Percentiles rank a stretch among this genome's conserved stretches.
Conservation (phyloP, 2,888 invertebrate species). For the Platycheirus rosarum region DNA sequence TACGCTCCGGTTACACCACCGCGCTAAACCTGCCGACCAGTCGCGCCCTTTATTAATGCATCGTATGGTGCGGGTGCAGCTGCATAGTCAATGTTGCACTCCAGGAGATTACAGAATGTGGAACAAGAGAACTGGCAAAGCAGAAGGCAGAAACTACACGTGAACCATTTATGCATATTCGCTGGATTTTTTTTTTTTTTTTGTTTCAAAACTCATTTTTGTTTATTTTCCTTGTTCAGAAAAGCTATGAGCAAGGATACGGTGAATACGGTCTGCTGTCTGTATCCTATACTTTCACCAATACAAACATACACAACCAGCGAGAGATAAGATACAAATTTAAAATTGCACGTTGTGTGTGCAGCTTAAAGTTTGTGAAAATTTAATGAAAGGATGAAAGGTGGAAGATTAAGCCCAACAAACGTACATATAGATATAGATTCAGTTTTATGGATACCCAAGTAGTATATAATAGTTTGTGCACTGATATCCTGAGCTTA, state of each 20-base stretch:
- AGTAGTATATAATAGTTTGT: neutral
- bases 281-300: neutral
- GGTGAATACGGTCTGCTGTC: too few relatives aligned
- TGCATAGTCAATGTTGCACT: constrained; percentile 45
- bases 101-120: constrained; percentile 45
- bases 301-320: neutral
- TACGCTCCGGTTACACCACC: neutral
- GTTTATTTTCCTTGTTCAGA: constrained; percentile 1
- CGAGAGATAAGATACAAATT: neutral
- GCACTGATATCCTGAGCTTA: constrained; percentile 12
- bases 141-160: constrained; percentile 8
- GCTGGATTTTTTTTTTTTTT: constrained; percentile 16
- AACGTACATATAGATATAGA: neutral
- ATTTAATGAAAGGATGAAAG: constrained; percentile 48
- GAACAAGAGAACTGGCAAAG: constrained; percentile 9
- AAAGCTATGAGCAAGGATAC: constrained; percentile 23
- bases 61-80: neutral
- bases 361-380: constrained; percentile 34
- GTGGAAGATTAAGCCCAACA: constrained; percentile 34
- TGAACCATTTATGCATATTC: constrained; percentile 38
- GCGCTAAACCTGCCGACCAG: too few relatives aligned
- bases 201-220: neutral
- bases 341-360: constrained; percentile 28
- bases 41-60: neutral
- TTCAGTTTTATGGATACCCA: neutral